phyloP scores from a whole-genome alignment of 2,888 invertebrate species.

The Nomada fucata region DNA sequence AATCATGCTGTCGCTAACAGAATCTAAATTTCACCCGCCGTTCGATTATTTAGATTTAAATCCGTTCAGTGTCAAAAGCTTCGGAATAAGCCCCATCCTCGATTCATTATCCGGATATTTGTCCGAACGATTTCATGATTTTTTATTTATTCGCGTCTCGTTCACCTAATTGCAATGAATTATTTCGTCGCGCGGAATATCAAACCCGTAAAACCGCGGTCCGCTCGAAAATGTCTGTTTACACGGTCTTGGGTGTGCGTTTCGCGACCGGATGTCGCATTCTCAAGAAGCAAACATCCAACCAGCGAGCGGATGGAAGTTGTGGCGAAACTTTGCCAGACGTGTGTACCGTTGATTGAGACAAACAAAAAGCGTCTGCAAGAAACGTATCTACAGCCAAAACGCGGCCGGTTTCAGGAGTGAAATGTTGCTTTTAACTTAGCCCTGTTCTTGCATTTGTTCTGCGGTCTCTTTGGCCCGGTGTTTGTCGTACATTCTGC shows the following conservation, averaged over 20 bases:
- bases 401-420: not conserved
- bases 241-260: conserved; percentile 25
- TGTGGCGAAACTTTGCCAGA: conserved; percentile 16
- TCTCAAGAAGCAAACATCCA: conserved; percentile 41
- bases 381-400: not conserved
- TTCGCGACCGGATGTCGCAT: conserved; percentile 35
- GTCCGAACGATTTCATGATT: conserved; percentile 3
- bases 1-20: too few relatives aligned
- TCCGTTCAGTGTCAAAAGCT: not conserved
- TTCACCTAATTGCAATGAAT: conserved; percentile 29
- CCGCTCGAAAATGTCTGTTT: conserved; percentile 32
- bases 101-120: not conserved
- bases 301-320: conserved; percentile 1
- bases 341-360: conserved; percentile 6
- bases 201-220: conserved; percentile 34
- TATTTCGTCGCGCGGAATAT: conserved; percentile 16
- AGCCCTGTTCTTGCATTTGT: not conserved
- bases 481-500: not conserved
- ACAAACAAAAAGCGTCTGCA: conserved; percentile 29
- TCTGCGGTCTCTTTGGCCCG: not conserved
- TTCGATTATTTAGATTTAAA: too few relatives aligned
- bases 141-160: not conserved
- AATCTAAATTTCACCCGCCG: too few relatives aligned
- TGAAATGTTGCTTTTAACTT: conserved; percentile 18
- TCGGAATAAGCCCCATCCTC: not conserved